A percentile compares a stretch with the other conserved stretches of the same genome.
These are phyloP conservation scores for Halesus radiatus DNA, from an alignment of 1,140 invertebrate species.

Conservation along the genomic window DNA sequence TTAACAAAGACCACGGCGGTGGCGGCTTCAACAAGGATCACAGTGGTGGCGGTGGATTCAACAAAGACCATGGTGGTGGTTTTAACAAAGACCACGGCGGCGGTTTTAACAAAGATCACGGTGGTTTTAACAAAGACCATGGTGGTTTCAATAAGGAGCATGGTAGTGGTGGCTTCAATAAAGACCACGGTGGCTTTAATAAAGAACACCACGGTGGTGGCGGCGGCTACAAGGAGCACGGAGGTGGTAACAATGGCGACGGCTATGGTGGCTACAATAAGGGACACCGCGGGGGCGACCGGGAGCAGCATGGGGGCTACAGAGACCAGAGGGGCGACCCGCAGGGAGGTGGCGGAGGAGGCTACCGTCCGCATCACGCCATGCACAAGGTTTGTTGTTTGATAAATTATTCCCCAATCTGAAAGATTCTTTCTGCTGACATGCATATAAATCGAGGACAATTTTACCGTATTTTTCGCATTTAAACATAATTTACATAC, in stretches of 20 bases:
- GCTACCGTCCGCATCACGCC: constrained; percentile 65
- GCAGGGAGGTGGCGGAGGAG: constrained; percentile 60
- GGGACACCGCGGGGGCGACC: constrained; percentile 59
- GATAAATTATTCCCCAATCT: too few relatives aligned
- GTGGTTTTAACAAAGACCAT: constrained; percentile 48
- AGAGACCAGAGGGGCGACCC: constrained; percentile 61
- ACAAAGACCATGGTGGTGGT: constrained; percentile 48
- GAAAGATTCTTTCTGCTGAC: constrained; percentile 56
- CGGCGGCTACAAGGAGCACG: constrained; percentile 23
- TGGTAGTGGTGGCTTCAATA: constrained; percentile 45
- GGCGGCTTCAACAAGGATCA: constrained; percentile 54
- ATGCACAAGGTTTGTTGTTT: constrained; percentile 61
- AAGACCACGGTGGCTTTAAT: constrained; percentile 43
- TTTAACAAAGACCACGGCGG: constrained; percentile 23
- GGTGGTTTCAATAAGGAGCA: constrained; percentile 54
- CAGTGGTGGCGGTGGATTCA: constrained; percentile 57
- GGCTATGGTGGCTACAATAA: constrained; percentile 47
- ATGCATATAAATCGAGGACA: too few relatives aligned
- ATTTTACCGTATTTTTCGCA: too few relatives aligned
- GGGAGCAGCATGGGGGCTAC: constrained; percentile 61
- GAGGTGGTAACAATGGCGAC: constrained; percentile 42
- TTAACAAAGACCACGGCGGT: constrained; percentile 53
- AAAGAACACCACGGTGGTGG: constrained; percentile 39
- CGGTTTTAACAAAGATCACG: constrained; percentile 53
- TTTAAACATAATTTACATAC: too few relatives aligned